Evolutionary conservation across 2,888 invertebrate species (phyloP), one percentile per base, ranked within the genome.

Genomic region (Cantharis rustica): DNA sequence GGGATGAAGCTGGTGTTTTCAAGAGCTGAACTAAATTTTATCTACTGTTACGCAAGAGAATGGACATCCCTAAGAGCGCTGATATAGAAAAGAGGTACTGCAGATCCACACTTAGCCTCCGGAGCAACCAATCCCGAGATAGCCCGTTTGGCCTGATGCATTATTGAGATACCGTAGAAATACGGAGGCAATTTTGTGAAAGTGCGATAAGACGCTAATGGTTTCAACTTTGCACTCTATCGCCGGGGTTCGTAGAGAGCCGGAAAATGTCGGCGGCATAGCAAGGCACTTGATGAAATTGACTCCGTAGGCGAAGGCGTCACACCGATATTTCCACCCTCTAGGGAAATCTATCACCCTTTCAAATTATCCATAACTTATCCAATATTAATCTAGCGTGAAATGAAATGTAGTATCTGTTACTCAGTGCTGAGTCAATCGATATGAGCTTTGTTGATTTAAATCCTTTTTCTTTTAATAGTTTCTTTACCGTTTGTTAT

Each of bases 141-240:
- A 80, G 81, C 77, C 77, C 75, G 75, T 73, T 76, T 72, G 75
- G 80, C 80, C 82, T 81, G 85, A 85, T 85, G 84, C 85, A 86
- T 85, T 84, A 85, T 84, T 85, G 84, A 84, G 84, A 84, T 84
- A 85, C 81, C 82, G 81, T 86, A 85, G 87, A 89, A 89, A 89
- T 90, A 89, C 89, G 88, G 88, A 85, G 86, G 89, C 89, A 89
- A 89, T 89, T 89, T 86, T 85, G 86, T 83, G 83, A 84, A 83
- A 84, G 86, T 84, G 86, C 89, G 90, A 89, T 89, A 89, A 89
- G 89, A 89, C 89, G 89, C 86, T 90, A 90, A 90, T 90, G 89
- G 89, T 87, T 89, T 89, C 90, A 90, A 90, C 89, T 90, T 90
- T 89, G 89, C 90, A 90, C 90, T 90, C 90, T 89, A 90, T 90